Evolutionary conservation across 1,140 invertebrate genomes (phyloP).

Genomic region (Oncopodura yosiiana): DNA sequence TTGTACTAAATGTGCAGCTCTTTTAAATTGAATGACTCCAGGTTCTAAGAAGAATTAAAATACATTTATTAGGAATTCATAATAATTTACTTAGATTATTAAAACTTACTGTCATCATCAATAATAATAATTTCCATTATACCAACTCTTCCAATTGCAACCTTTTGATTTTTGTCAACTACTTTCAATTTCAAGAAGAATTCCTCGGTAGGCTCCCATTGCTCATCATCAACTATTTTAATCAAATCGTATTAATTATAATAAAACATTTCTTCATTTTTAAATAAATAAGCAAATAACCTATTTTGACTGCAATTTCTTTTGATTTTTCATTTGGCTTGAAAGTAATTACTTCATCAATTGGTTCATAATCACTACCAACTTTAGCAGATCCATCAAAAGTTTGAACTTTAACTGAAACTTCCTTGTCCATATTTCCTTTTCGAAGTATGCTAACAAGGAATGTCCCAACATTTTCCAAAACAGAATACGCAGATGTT

Average conservation of each 20-base stretch:
- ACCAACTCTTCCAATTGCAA: constrained; percentile 42
- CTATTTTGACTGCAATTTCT: neutral
- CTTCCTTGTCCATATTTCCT: constrained; percentile 4
- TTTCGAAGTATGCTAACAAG: constrained; percentile 35
- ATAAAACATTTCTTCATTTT: constrained; percentile 37
- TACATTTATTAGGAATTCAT: too few species aligned
- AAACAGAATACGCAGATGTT: constrained; percentile 45
- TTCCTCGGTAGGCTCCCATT: constrained; percentile 54
- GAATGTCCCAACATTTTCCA: constrained; percentile 49
- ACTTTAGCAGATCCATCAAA: constrained; percentile 50
- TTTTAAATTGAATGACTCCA: constrained; percentile 49
- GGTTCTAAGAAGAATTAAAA: constrained; percentile 43
- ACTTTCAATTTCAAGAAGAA: constrained; percentile 50
- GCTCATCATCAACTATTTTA: constrained; percentile 53
- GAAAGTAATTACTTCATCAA: constrained; percentile 49
- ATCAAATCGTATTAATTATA: too few species aligned
- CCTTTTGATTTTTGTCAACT: constrained; percentile 30
- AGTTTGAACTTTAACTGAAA: constrained; percentile 44
- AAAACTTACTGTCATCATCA: constrained; percentile 50
- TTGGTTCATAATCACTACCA: constrained; percentile 46
- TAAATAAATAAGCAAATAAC: too few species aligned
- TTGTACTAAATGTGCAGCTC: constrained; percentile 50
- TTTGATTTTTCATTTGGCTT: constrained; percentile 42
- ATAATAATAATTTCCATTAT: constrained; percentile 54
- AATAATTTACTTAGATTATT: too few species aligned